Percentiles rank a stretch among this genome's conserved stretches.
phyloP scores from a whole-genome alignment of 30 jellyfish, hydroid and myxozoan species.

The Cassiopea andromeda region DNA sequence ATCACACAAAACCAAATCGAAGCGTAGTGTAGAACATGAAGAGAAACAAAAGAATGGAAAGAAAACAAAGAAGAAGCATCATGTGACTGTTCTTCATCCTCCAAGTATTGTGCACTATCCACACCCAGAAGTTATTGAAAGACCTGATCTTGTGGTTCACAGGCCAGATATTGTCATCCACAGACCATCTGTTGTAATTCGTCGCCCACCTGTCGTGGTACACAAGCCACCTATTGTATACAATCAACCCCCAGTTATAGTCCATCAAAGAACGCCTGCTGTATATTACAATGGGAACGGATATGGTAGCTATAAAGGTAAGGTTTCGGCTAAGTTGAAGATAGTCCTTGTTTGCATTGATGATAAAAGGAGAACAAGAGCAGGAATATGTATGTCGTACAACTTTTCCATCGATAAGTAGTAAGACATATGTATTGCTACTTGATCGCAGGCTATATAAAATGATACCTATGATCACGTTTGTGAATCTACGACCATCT shows the following conservation, averaged over 20 bases:
- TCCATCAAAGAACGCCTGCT: slow-evolving; percentile 89
- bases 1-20: slow-evolving; percentile 14
- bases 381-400: too few species aligned
- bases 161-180: slow-evolving; percentile 92
- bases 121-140: slow-evolving; percentile 87
- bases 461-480: too few species aligned
- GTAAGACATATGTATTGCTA: too few species aligned
- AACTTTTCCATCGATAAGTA: too few species aligned
- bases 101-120: slow-evolving; percentile 90
- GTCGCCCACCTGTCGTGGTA: slow-evolving; percentile 91
- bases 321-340: too few species aligned
- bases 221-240: slow-evolving; percentile 90
- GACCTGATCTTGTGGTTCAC: slow-evolving; percentile 94
- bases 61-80: slow-evolving; percentile 76
- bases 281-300: slow-evolving; percentile 69
- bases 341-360: too few species aligned
- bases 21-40: slow-evolving; percentile 50
- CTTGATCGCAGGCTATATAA: too few species aligned
- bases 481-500: too few species aligned
- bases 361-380: too few species aligned
- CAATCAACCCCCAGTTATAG: slow-evolving; percentile 92
- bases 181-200: slow-evolving; percentile 94
- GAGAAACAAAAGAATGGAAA: slow-evolving; percentile 19
- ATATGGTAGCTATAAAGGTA: background rate
- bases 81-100: slow-evolving; percentile 79